phyloP scores from a whole-genome alignment of 2,113 vertebrate genomes.

The Sus scrofa region DNA sequence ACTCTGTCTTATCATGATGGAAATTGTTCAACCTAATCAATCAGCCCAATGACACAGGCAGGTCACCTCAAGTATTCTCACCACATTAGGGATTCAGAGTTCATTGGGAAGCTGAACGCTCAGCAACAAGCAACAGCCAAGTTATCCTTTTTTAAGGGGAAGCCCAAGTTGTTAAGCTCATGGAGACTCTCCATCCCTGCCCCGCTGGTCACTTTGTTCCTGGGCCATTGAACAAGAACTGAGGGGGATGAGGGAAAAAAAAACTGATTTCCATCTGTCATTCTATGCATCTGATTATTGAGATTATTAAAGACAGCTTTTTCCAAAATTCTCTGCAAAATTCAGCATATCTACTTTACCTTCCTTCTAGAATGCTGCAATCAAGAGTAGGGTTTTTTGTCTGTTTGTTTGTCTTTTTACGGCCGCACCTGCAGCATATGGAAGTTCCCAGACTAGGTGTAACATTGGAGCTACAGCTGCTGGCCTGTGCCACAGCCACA shows the following conservation, averaged over 20 bases:
- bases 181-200: neutral
- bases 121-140: neutral
- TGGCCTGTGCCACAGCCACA: no score
- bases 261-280: neutral
- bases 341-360: neutral
- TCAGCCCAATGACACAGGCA: neutral
- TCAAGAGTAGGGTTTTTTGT: neutral
- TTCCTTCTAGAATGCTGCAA: neutral
- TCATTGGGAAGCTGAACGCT: fast-evolving
- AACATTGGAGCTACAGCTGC: no score
- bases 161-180: neutral
- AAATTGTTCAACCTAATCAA: neutral
- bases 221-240: neutral
- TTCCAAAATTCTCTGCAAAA: neutral
- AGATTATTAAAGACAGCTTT: neutral
- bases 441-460: no score
- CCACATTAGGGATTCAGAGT: neutral
- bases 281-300: neutral
- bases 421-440: no score
- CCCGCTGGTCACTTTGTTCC: neutral
- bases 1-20: neutral
- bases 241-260: fast-evolving
- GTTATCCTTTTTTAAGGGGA: neutral
- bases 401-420: no score
- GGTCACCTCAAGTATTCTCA: neutral